phyloP scores from a whole-genome alignment of 1,140 invertebrate species.

The Diorhabda carinulata region DNA sequence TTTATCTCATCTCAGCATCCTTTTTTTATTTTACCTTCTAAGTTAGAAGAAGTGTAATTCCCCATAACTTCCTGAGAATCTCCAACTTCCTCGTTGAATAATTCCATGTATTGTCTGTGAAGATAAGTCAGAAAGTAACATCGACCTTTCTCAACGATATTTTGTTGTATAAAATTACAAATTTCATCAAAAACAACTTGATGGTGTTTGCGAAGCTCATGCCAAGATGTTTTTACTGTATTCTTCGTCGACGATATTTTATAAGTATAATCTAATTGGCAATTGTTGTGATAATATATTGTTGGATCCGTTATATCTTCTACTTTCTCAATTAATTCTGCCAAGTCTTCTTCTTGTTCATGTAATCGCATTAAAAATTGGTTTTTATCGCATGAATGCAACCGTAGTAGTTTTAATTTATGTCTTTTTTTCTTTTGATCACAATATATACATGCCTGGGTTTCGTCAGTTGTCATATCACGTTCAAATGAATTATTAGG shows the following conservation, averaged over 20 bases:
- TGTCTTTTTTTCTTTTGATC: conserved; percentile 28
- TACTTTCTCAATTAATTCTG: conserved; percentile 23
- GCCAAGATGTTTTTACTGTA: conserved; percentile 23
- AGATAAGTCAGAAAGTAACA: conserved; percentile 32
- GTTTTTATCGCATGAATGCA: conserved; percentile 17
- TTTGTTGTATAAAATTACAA: conserved; percentile 28
- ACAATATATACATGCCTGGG: conserved; percentile 19
- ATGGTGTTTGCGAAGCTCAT: conserved; percentile 28
- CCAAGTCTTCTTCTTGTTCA: conserved; percentile 13
- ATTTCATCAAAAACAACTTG: conserved; percentile 34
- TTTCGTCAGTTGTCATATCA: conserved; percentile 12
- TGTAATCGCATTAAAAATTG: conserved; percentile 17
- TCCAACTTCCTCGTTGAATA: conserved; percentile 3
- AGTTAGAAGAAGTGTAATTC: conserved; percentile 26
- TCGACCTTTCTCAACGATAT: conserved; percentile 30
- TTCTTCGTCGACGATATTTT: conserved; percentile 25
- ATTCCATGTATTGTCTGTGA: conserved; percentile 26
- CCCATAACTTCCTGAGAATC: conserved; percentile 1
- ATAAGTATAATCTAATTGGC: conserved; percentile 22
- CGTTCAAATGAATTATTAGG: conserved; percentile 16
- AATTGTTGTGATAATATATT: conserved; percentile 23
- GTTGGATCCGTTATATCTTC: conserved; percentile 9
- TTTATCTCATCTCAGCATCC: conserved; percentile 26
- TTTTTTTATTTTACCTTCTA: conserved; percentile 31
- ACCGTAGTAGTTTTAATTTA: conserved; percentile 28